Conservation (phyloP, 2,113 vertebrate species). For the Orientallactaga bullata region DNA sequence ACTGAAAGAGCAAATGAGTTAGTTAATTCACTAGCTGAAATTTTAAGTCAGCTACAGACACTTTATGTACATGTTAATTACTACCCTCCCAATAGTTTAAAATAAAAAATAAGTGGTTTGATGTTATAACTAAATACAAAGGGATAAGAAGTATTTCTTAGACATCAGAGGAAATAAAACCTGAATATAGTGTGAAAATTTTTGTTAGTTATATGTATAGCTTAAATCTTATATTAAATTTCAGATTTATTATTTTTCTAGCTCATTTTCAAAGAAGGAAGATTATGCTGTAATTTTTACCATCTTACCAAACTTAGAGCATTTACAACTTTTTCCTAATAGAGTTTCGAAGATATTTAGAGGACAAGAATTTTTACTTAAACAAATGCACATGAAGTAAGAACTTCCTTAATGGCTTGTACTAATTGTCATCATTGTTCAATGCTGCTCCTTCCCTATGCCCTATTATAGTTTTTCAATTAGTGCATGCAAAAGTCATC, state of each 20-base stretch:
- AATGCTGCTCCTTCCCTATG: neutral
- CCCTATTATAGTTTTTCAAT: neutral
- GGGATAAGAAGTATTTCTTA: neutral
- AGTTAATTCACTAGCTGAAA: slow-evolving; percentile 11
- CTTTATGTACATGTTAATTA: neutral
- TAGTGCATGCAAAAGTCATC: neutral
- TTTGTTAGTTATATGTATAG: neutral
- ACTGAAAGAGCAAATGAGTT: slow-evolving; percentile 21
- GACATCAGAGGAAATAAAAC: slow-evolving; percentile 8
- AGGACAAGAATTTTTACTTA: slow-evolving; percentile 1
- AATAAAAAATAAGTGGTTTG: slow-evolving; percentile 14
- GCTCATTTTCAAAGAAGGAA: neutral
- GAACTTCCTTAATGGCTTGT: neutral
- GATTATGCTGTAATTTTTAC: neutral
- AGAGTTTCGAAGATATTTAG: neutral
- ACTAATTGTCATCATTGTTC: neutral
- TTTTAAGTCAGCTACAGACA: neutral
- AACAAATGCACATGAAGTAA: neutral
- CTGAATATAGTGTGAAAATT: neutral
- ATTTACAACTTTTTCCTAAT: neutral
- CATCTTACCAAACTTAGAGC: slow-evolving; percentile 19
- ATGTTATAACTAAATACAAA: neutral
- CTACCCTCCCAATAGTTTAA: neutral
- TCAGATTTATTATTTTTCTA: slow-evolving; percentile 21
- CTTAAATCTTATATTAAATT: slow-evolving; percentile 21